A percentile compares a stretch with the other conserved stretches of the same genome.
Evolutionary conservation across 2,797 vertebrate genomes (phyloP).

Genomic region (Syndactyla subalaris): DNA sequence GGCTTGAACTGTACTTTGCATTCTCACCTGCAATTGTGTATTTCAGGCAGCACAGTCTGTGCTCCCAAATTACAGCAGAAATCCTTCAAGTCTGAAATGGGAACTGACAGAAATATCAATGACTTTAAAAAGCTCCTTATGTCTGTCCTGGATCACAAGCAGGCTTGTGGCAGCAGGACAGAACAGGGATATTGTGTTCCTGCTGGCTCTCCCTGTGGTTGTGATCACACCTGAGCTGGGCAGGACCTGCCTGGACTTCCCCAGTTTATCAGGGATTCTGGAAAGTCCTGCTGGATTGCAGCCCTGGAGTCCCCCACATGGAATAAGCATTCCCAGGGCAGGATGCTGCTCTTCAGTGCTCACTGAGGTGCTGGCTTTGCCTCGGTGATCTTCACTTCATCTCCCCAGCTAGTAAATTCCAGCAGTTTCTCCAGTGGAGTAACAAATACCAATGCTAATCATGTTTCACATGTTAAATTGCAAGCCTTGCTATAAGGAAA

Average conservation of each 20-base stretch:
- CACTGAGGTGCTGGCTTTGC: background rate
- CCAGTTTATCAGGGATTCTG: background rate
- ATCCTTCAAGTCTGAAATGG: background rate
- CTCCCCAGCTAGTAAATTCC: background rate
- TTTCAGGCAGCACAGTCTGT: background rate
- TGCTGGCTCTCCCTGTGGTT: background rate
- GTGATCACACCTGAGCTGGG: rapidly evolving
- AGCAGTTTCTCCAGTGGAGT: too few relatives aligned
- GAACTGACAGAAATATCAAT: background rate
- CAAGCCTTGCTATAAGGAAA: background rate
- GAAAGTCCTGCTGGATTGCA: background rate
- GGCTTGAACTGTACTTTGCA: background rate
- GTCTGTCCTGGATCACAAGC: background rate
- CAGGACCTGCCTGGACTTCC: background rate
- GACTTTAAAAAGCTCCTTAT: background rate
- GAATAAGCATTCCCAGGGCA: background rate
- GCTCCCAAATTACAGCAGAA: background rate
- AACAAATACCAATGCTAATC: background rate
- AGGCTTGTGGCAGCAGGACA: background rate
- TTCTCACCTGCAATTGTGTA: background rate
- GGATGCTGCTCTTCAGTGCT: background rate
- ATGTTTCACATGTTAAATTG: background rate
- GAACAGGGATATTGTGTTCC: rapidly evolving
- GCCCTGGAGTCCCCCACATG: rapidly evolving
- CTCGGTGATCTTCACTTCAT: background rate